Conservation (phyloP, 53 echinoderm and acorn worm genomes). For the Astropecten irregularis region DNA sequence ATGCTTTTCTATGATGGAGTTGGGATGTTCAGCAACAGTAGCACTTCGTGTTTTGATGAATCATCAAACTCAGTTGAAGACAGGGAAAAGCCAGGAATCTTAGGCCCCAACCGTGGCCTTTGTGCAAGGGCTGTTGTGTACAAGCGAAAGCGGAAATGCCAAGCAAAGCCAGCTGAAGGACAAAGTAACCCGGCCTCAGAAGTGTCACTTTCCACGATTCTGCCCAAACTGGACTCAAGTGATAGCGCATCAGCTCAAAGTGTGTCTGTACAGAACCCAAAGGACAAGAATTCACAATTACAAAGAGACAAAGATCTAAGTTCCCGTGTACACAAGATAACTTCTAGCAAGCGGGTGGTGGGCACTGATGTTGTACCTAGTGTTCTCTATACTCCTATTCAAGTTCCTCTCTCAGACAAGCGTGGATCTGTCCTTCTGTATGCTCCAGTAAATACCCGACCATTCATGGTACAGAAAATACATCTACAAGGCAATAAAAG, state of each 20-base stretch:
- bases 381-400: slow-evolving; percentile 29
- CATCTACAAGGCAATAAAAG: no score
- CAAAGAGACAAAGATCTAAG: background rate
- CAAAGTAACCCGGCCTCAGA: no score
- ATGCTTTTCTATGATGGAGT: slow-evolving; percentile 87
- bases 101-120: background rate
- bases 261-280: background rate
- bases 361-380: background rate
- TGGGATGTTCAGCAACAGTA: slow-evolving; percentile 60
- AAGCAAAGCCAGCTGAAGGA: background rate
- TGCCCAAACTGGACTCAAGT: background rate
- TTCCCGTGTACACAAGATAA: background rate
- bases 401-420: background rate
- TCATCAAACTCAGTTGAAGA: background rate
- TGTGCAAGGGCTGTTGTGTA: slow-evolving; percentile 41
- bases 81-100: slow-evolving; percentile 30
- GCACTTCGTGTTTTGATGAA: background rate
- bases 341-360: background rate
- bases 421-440: background rate
- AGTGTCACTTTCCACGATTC: no score
- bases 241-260: background rate
- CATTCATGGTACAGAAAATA: background rate
- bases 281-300: background rate
- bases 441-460: slow-evolving; percentile 13
- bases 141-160: background rate